Base-by-base conservation (phyloP, 2,113 vertebrate genomes). In the Melozone crissalis region DNA sequence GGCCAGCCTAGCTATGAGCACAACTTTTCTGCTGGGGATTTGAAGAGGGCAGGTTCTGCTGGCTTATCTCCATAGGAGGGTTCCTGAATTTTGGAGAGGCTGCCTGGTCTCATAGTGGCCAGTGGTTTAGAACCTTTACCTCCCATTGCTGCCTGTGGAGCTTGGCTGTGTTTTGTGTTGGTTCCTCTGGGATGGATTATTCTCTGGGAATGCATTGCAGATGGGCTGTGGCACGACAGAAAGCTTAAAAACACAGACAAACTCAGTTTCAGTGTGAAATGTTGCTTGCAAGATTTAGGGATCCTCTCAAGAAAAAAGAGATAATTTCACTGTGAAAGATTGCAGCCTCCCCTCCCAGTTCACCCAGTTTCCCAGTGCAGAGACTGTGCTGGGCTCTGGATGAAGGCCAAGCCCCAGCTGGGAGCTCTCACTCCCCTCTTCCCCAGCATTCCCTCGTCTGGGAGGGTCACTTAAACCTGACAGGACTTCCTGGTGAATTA, bases 401-500 rank as follows among this genome's bases (percentile, higher is more conserved):
- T 1, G 4, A 62, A 66, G 28, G 30, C 21, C 82, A 73, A 47
- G 44, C 54, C n/a, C 35, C 86, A 84, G 10, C 57, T 83, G 68
- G 9, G 61, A 76, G 26, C 43, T 75, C 67, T 61, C 84, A 37
- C 6, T 8, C 14, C 10, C 20, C 51, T 81, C 55, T 81, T 44
- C 49, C 18, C 55, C 79, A 76, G 15, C 86, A 51, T 41, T 84
- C 47, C 81, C 51, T 49, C 54, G 51, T 69, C 63, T 76, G 91
- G 89, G 49, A 88, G 52, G 75, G 68, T 90, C 61, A 71, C 69
- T 96, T 57, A 73, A 81, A 93, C 77, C 52, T 59, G 73, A 75
- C 95, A 90, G 30, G 66, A 65, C 59, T 93, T 83, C 90, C 76
- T 57, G 92, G 90, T 89, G 90, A 96, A 97, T 97, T 95, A 95